Percentiles rank a stretch among this genome's conserved stretches.
These are phyloP conservation scores for Gopherus evgoodei DNA, from an alignment of 2,113 vertebrate species.

Conservation along the genomic window DNA sequence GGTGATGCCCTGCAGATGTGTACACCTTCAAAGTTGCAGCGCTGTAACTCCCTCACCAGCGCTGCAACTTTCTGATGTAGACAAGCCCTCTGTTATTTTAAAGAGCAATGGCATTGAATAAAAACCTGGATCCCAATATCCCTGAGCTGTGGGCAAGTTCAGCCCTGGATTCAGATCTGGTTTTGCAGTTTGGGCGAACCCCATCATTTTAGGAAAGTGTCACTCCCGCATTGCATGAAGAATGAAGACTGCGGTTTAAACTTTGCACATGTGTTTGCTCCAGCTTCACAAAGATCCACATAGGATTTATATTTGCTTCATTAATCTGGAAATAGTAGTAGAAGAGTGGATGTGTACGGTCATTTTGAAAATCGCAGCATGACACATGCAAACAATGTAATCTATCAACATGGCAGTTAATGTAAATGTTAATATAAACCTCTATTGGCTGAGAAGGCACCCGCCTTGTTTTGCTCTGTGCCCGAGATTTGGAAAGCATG, in stretches of 20 bases:
- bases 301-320: not conserved
- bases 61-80: no score
- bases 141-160: not conserved
- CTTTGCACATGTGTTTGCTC: not conserved
- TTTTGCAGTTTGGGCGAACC: not conserved
- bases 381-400: not conserved
- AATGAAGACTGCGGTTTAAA: not conserved
- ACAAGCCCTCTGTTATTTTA: no score
- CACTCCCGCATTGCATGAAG: not conserved
- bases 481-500: not conserved
- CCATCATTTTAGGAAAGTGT: not conserved
- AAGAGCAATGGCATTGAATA: not conserved
- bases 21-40: no score
- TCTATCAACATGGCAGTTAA: not conserved
- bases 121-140: not conserved
- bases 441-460: not conserved
- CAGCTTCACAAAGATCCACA: not conserved
- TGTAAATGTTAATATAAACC: not conserved
- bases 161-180: not conserved
- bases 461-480: not conserved
- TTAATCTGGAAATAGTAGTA: not conserved
- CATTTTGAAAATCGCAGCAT: not conserved
- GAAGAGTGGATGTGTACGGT: not conserved
- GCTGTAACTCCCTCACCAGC: no score
- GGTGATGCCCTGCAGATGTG: no score